Evolutionary conservation across 2,888 invertebrate genomes (phyloP).

Genomic region (Drosophila falleni): DNA sequence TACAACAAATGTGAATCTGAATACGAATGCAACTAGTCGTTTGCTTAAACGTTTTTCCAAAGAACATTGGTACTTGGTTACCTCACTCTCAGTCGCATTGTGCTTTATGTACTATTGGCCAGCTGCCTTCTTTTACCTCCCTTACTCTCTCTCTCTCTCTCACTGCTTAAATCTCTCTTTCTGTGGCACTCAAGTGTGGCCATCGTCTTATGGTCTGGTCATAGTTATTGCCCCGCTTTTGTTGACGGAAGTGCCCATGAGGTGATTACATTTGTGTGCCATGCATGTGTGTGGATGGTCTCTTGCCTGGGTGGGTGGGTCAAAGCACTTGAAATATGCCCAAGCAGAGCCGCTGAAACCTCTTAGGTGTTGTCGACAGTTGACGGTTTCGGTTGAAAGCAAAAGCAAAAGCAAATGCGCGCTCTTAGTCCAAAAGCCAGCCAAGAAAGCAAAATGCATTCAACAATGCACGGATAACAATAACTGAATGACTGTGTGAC

Average conservation of each 20-base stretch:
- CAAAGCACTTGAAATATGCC: conserved; percentile 54
- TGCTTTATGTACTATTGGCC: not conserved
- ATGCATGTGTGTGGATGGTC: conserved; percentile 5
- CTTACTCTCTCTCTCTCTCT: not conserved
- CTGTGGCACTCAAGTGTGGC: conserved; percentile 53
- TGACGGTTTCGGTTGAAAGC: conserved; percentile 56
- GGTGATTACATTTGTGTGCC: conserved; percentile 24
- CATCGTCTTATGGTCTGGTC: conserved; percentile 46
- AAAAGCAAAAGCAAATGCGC: conserved; percentile 33
- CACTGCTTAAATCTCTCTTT: conserved; percentile 13
- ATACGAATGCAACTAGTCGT: conserved; percentile 11
- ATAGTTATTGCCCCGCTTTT: conserved; percentile 53
- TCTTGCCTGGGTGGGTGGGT: conserved; percentile 51
- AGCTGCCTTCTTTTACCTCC: not conserved
- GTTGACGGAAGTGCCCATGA: conserved; percentile 66
- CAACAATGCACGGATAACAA: conserved; percentile 42
- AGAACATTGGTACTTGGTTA: conserved; percentile 27
- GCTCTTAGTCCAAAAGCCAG: conserved; percentile 29
- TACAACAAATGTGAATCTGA: conserved; percentile 16
- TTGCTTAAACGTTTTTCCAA: conserved; percentile 45
- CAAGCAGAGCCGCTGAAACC: conserved; percentile 51
- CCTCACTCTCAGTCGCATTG: conserved; percentile 7
- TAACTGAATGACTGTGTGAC: conserved; percentile 42
- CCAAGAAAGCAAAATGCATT: conserved; percentile 48
- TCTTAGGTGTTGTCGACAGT: conserved; percentile 60